Conservation (phyloP, 2,888 invertebrate genomes). For the Anthoptus insignis region DNA sequence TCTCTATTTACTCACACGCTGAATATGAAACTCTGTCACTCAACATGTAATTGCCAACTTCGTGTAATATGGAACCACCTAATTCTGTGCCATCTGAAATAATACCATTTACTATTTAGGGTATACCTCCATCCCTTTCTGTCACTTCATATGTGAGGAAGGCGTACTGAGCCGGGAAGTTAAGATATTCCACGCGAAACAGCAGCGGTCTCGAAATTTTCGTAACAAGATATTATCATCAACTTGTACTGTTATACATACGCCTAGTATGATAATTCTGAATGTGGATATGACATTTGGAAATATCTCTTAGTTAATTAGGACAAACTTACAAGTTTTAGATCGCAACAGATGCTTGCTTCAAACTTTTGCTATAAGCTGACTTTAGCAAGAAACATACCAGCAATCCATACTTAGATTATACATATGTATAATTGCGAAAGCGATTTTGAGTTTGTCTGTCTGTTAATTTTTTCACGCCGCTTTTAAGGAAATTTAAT, state of each 20-base stretch:
- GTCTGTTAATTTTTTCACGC: too few species aligned
- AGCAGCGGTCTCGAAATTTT: conserved; percentile 16
- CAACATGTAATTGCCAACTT: conserved; percentile 47
- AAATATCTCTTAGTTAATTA: conserved; percentile 21
- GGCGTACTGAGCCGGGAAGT: conserved; percentile 9
- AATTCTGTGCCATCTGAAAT: conserved; percentile 26
- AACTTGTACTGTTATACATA: conserved; percentile 15
- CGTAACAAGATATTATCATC: conserved; percentile 30
- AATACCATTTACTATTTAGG: conserved; percentile 12
- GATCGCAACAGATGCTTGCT: conserved; percentile 35
- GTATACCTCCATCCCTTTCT: conserved; percentile 1
- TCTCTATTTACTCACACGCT: conserved; percentile 3
- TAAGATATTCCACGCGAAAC: conserved; percentile 1
- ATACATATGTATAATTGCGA: too few species aligned
- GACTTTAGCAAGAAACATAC: too few species aligned
- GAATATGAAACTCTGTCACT: conserved; percentile 41
- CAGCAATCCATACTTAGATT: too few species aligned
- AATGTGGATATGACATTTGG: conserved; percentile 19
- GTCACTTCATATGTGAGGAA: background rate
- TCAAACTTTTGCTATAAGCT: conserved; percentile 30
- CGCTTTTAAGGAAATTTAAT: too few species aligned
- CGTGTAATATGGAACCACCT: conserved; percentile 40
- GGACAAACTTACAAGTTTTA: conserved; percentile 6
- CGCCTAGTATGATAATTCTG: conserved; percentile 16
- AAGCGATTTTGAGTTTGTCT: too few species aligned